These are phyloP conservation scores for Platypus cylindrus DNA, from an alignment of 2,888 invertebrate species.

Conservation along the genomic window DNA sequence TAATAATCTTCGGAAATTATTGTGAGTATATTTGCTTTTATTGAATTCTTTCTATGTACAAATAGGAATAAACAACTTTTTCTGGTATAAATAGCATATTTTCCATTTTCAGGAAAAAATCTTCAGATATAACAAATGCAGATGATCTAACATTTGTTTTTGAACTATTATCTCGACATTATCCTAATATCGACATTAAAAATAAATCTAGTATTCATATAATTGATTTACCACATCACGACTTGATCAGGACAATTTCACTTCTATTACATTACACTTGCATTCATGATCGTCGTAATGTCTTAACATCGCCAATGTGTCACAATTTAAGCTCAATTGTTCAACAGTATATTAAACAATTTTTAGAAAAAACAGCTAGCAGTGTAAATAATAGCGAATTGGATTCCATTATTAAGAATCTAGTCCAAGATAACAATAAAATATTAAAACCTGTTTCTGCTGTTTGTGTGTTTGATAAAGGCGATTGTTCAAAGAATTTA, in stretches of 20 bases:
- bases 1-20: conserved; percentile 23
- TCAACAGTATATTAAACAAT: conserved; percentile 28
- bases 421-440: conserved; percentile 15
- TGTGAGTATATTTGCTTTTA: conserved; percentile 24
- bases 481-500: conserved; percentile 11
- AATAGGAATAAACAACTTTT: background rate
- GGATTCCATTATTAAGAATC: conserved; percentile 20
- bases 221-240: conserved; percentile 19
- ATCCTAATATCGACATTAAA: conserved; percentile 22
- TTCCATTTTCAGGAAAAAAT: conserved; percentile 21
- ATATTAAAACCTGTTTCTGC: no score
- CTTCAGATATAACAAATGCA: conserved; percentile 14
- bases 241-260: conserved; percentile 24
- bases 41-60: background rate
- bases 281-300: conserved; percentile 28
- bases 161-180: conserved; percentile 21
- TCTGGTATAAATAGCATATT: no score
- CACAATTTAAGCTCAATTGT: conserved; percentile 22
- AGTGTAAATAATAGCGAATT: conserved; percentile 23
- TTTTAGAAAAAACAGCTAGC: conserved; percentile 25
- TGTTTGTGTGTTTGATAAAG: no score
- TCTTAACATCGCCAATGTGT: conserved; percentile 31
- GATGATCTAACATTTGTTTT: conserved; percentile 23
- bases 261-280: conserved; percentile 33
- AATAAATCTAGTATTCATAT: conserved; percentile 21